A percentile compares a stretch with the other conserved stretches of the same genome.
phyloP scores from a whole-genome alignment of 2,797 vertebrate genomes.

The Microctenopoma steveboyesi region DNA sequence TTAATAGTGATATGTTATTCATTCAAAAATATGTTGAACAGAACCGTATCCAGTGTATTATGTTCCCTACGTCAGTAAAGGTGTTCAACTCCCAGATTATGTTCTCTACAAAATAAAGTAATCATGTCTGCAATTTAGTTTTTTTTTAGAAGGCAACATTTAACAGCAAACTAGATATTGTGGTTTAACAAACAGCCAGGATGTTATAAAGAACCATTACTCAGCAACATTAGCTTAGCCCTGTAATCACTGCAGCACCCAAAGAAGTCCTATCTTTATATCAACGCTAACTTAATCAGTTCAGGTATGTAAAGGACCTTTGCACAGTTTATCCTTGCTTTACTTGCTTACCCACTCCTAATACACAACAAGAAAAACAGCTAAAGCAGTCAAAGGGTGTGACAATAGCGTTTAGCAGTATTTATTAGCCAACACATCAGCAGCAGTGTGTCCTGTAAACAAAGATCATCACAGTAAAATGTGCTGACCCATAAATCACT shows the following conservation, averaged over 20 bases:
- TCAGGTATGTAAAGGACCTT: not conserved
- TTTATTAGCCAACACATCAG: not conserved
- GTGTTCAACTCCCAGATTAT: no score
- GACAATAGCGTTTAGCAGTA: not conserved
- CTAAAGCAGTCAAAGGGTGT: not conserved
- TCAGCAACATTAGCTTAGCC: not conserved
- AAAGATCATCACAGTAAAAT: not conserved
- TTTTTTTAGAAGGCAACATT: not conserved
- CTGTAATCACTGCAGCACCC: no score
- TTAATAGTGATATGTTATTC: no score
- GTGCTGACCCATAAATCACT: not conserved
- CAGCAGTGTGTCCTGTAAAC: slow-evolving; percentile 4
- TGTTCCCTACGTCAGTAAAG: no score
- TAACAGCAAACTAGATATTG: not conserved
- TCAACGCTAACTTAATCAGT: not conserved
- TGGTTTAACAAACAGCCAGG: slow-evolving; percentile 4
- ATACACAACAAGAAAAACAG: not conserved
- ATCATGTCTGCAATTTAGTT: no score
- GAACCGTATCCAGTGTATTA: no score
- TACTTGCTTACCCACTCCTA: slow-evolving; percentile 8
- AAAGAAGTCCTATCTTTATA: no score
- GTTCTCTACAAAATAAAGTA: no score
- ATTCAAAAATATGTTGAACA: no score
- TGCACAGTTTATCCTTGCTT: not conserved
- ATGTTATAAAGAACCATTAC: not conserved